Evolutionary conservation across 2,888 invertebrate species (phyloP).

Genomic region (Hydroisotoma schaefferi): DNA sequence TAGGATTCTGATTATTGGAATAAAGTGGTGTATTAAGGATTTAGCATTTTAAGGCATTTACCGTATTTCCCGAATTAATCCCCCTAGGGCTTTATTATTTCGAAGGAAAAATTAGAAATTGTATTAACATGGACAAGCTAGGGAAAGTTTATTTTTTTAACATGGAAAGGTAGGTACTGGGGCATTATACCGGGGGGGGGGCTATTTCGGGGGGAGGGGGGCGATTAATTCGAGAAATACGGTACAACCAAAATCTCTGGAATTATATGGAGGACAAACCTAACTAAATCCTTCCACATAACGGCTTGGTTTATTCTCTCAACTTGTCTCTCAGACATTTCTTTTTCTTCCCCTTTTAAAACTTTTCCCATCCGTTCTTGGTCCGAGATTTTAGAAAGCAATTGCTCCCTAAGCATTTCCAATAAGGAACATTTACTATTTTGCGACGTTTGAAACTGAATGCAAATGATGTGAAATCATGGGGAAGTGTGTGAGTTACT

Average conservation of each 20-base stretch:
- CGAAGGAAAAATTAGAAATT: too few relatives aligned
- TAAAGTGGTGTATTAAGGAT: background rate
- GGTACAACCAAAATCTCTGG: too few relatives aligned
- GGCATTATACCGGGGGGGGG: too few relatives aligned
- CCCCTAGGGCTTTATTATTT: too few relatives aligned
- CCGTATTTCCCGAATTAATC: too few relatives aligned
- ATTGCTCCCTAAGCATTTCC: slow-evolving; percentile 58
- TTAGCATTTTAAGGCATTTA: background rate
- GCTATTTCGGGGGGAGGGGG: too few relatives aligned
- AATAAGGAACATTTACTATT: background rate
- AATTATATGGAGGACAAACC: slow-evolving; percentile 49
- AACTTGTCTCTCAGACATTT: slow-evolving; percentile 56
- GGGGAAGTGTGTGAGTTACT: slow-evolving; percentile 25
- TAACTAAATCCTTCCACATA: slow-evolving; percentile 58
- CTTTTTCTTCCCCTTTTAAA: slow-evolving; percentile 54
- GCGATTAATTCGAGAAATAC: too few relatives aligned
- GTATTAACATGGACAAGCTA: too few relatives aligned
- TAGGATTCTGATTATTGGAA: slow-evolving; percentile 23
- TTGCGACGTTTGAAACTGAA: background rate
- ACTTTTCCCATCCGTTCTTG: slow-evolving; percentile 58
- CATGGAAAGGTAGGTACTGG: too few relatives aligned
- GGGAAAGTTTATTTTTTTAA: too few relatives aligned
- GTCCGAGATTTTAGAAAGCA: slow-evolving; percentile 62
- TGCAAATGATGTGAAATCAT: background rate
- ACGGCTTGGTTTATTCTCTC: slow-evolving; percentile 57